A percentile compares a stretch with the other conserved stretches of the same genome.
These are phyloP conservation scores for Hyperoodon ampullatus DNA, from an alignment of 2,113 vertebrate species.

Conservation along the genomic window DNA sequence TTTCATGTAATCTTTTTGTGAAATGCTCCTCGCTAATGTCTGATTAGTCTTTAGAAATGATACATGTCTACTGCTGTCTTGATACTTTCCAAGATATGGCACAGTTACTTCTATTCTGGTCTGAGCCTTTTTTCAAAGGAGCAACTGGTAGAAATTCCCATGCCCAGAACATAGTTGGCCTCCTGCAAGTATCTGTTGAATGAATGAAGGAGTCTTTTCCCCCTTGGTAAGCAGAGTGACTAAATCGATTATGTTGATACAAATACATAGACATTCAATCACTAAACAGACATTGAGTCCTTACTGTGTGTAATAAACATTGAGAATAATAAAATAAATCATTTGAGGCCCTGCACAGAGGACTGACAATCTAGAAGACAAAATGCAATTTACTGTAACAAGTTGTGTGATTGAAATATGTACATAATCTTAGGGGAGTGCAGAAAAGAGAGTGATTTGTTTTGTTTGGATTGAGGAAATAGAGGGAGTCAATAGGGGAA, in stretches of 20 bases:
- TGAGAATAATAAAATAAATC: not conserved
- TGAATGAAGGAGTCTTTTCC: not conserved
- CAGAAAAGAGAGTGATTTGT: not conserved
- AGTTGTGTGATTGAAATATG: not conserved
- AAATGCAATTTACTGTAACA: not conserved
- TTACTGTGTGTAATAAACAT: not conserved
- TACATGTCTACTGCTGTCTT: not conserved
- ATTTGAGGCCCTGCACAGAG: not conserved
- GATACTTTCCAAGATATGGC: not conserved
- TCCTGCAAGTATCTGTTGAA: not conserved
- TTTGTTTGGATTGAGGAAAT: too few relatives aligned
- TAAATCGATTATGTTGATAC: not conserved
- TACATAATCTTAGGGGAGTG: too few relatives aligned
- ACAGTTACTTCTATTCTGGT: not conserved
- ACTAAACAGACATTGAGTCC: not conserved
- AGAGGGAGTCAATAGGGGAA: not conserved
- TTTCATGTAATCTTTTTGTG: not conserved
- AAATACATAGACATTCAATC: not conserved
- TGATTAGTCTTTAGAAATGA: not conserved
- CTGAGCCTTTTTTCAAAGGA: not conserved
- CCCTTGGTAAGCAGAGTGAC: not conserved
- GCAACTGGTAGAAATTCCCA: not conserved
- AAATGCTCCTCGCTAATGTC: not conserved
- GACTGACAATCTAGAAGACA: not conserved
- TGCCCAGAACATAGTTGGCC: not conserved